Conservation (phyloP, 2,113 vertebrate genomes). For the Pipra filicauda region DNA sequence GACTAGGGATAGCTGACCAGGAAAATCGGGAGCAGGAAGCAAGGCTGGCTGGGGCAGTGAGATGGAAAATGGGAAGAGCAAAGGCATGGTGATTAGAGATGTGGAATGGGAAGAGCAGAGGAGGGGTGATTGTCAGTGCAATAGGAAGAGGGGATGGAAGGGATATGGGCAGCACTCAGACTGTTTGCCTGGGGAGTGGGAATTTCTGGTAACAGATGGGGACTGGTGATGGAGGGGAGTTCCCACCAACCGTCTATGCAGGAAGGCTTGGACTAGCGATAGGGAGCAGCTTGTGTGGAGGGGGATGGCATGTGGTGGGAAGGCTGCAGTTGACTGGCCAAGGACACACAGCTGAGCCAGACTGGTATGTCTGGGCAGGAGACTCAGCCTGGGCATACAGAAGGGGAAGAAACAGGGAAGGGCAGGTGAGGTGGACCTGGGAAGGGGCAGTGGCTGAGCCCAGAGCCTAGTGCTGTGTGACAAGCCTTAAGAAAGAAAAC, state of each 20-base stretch:
- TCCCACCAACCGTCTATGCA: not conserved
- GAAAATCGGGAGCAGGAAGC: not conserved
- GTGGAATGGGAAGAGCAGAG: not conserved
- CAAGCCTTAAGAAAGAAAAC: not conserved
- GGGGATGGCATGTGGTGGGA: not conserved
- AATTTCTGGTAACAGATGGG: not conserved
- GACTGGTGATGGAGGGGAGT: not conserved
- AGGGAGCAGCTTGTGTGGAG: not conserved
- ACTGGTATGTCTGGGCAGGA: not conserved
- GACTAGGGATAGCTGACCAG: not conserved
- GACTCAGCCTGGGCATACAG: too few species aligned
- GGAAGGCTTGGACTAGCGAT: not conserved
- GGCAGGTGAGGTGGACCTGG: not conserved
- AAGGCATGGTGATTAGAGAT: not conserved
- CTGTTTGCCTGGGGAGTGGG: not conserved
- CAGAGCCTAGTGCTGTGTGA: not conserved
- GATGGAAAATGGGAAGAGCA: not conserved
- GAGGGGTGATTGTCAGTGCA: not conserved
- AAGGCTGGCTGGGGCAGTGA: not conserved
- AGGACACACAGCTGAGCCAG: not conserved
- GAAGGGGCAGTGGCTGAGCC: not conserved
- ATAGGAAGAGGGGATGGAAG: not conserved
- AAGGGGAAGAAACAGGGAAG: not conserved
- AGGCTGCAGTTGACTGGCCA: not conserved
- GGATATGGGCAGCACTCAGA: not conserved